Evolutionary conservation across 1,140 invertebrate species (phyloP).

Genomic region (Anastatus disparis): DNA sequence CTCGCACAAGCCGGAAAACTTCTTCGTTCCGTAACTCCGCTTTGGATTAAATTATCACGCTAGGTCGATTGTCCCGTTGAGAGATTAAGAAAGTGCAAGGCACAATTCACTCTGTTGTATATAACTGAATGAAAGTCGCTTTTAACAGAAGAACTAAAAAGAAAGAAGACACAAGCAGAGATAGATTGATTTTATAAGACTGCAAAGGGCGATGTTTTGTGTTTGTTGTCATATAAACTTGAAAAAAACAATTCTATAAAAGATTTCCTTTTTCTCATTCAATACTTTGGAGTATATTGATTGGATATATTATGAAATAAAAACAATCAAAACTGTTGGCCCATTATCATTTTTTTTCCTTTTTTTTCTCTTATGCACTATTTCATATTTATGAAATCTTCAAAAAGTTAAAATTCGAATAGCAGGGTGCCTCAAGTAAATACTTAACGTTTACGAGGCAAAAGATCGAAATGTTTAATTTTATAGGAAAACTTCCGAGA

Average conservation of each 20-base stretch:
- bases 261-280: too few species aligned
- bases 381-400: slow-evolving; percentile 29
- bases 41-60: slow-evolving; percentile 46
- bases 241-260: too few species aligned
- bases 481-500: slow-evolving; percentile 32
- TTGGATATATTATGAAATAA: too few species aligned
- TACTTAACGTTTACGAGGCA: slow-evolving; percentile 34
- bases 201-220: too few species aligned
- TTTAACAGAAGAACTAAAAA: too few species aligned
- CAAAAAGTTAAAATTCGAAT: slow-evolving; percentile 31
- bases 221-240: not conserved
- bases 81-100: slow-evolving; percentile 40
- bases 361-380: not conserved
- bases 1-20: slow-evolving; percentile 27
- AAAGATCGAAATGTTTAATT: slow-evolving; percentile 24
- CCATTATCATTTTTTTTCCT: too few species aligned
- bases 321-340: too few species aligned
- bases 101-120: not conserved
- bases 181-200: slow-evolving; percentile 7
- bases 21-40: slow-evolving; percentile 34
- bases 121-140: slow-evolving; percentile 5
- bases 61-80: slow-evolving; percentile 38
- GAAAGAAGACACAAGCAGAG: too few species aligned
- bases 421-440: slow-evolving; percentile 20
- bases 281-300: too few species aligned